Evolutionary conservation across 2,888 invertebrate genomes (phyloP).

Genomic region (Nomada ruficornis): DNA sequence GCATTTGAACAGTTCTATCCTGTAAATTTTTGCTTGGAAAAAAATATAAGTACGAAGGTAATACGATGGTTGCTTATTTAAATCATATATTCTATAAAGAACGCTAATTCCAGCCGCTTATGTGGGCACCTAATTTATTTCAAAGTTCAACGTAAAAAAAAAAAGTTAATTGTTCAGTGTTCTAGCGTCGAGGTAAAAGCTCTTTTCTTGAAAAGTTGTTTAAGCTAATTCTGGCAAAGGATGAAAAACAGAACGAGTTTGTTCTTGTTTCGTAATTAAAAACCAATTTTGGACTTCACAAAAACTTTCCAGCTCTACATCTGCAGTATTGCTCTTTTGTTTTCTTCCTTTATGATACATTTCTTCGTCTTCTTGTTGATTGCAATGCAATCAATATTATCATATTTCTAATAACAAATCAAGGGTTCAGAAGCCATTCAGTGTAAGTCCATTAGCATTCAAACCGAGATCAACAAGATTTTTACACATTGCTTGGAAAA

Average conservation of each 20-base stretch:
- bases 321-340: not conserved
- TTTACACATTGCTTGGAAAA: no score
- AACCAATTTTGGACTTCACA: not conserved
- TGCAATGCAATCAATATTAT: no score
- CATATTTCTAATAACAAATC: no score
- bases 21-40: no score
- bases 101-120: not conserved
- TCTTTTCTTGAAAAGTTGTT: conserved; percentile 24
- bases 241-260: conserved; percentile 19
- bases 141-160: not conserved
- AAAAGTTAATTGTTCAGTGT: conserved; percentile 29
- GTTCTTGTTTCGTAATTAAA: conserved; percentile 23
- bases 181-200: conserved; percentile 13
- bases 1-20: no score
- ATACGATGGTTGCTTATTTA: not conserved
- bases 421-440: no score
- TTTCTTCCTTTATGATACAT: not conserved
- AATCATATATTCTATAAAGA: not conserved
- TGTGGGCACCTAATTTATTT: conserved; percentile 7
- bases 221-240: conserved; percentile 8
- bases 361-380: no score
- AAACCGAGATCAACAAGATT: no score
- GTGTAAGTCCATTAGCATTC: no score
- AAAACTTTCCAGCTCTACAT: not conserved
- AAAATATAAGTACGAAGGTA: not conserved